phyloP scores from a whole-genome alignment of 2,797 vertebrate species.

The Fistularia commersonii region DNA sequence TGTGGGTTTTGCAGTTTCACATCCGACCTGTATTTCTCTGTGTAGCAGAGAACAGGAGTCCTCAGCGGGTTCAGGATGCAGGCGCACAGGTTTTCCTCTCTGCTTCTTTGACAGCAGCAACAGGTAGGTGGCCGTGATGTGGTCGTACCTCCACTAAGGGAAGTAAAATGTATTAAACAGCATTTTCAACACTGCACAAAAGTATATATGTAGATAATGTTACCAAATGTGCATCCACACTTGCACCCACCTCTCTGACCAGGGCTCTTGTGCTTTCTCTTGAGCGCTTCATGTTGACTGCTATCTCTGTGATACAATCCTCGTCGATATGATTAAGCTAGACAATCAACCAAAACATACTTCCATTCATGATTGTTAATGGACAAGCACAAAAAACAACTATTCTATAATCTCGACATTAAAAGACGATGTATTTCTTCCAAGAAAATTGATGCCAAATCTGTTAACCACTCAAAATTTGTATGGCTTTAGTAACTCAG shows the following conservation, averaged over 20 bases:
- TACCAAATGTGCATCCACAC: too few species aligned
- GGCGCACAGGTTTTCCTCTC: conserved; percentile 78
- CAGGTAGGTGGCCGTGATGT: conserved; percentile 87
- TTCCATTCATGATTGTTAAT: neutral
- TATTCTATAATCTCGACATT: too few species aligned
- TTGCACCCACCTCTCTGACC: conserved; percentile 82
- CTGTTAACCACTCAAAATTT: too few species aligned
- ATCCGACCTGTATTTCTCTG: conserved; percentile 70
- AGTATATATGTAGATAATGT: too few species aligned
- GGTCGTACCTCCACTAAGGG: conserved; percentile 88
- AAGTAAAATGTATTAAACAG: conserved; percentile 1
- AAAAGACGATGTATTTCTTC: too few species aligned
- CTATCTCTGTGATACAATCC: conserved; percentile 90
- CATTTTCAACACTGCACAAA: neutral
- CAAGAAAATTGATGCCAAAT: too few species aligned
- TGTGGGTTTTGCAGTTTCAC: conserved; percentile 11
- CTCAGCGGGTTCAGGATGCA: conserved; percentile 57
- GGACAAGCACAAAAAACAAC: too few species aligned
- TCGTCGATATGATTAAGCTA: conserved; percentile 86
- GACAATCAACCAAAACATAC: neutral
- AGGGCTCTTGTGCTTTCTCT: conserved; percentile 75
- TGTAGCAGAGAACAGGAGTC: conserved; percentile 44
- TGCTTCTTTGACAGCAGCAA: conserved; percentile 88
- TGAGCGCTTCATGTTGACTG: conserved; percentile 81
- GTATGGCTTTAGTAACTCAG: too few species aligned